A percentile compares a stretch with the other conserved stretches of the same genome.
Conservation (phyloP, 2,797 vertebrate genomes). For the Kryptopterus vitreolus region DNA sequence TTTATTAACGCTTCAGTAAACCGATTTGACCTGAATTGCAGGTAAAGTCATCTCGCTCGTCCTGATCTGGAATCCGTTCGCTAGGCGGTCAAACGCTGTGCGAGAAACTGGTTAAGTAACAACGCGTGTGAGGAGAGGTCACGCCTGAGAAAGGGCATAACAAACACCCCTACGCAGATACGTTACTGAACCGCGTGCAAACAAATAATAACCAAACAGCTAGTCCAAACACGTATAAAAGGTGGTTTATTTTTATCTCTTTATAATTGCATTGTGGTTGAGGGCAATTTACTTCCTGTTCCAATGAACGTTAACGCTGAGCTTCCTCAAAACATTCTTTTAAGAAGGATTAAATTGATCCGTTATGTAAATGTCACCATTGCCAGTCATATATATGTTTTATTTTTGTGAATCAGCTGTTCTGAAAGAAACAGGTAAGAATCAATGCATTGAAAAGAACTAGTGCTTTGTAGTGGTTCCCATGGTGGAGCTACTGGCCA, state of each 20-base stretch:
- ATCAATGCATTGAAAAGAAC: not conserved
- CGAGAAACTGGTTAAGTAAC: not conserved
- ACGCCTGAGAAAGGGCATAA: not conserved
- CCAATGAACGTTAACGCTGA: not conserved
- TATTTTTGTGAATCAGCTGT: not conserved
- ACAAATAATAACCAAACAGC: not conserved
- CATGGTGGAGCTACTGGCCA: not conserved
- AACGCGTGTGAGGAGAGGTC: not conserved
- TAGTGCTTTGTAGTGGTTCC: not conserved
- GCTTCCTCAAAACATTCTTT: not conserved
- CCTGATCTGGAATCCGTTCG: not conserved
- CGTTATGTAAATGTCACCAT: not conserved
- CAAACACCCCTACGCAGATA: not conserved
- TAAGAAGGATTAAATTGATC: too few species aligned
- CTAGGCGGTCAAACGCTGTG: not conserved
- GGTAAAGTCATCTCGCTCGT: not conserved
- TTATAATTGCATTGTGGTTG: not conserved
- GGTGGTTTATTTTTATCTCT: not conserved
- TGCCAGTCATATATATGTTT: not conserved
- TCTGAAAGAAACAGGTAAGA: not conserved
- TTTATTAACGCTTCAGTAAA: not conserved
- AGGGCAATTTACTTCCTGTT: not conserved
- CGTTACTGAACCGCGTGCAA: too few species aligned
- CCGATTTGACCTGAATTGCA: constrained; percentile 17
- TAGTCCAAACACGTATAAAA: not conserved